Evolutionary conservation across 2,888 invertebrate genomes (phyloP), one percentile per base, ranked within the genome.

Genomic region (Agelastica alni): DNA sequence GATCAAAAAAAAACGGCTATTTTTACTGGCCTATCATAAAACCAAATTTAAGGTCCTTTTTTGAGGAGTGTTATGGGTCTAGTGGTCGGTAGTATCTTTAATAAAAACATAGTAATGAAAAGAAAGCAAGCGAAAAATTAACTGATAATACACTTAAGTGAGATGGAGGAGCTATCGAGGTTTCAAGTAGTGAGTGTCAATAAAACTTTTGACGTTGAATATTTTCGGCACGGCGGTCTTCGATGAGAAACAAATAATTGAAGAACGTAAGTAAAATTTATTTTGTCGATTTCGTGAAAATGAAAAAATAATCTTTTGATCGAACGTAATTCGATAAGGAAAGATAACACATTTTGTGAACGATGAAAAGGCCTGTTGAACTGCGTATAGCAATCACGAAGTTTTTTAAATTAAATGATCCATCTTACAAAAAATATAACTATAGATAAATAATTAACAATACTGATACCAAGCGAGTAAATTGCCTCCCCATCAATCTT

Each of bases 71-170:
- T n/a, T n/a, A n/a, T n/a, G n/a, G n/a, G n/a, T n/a, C n/a, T n/a
- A n/a, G n/a, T n/a, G n/a, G n/a, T n/a, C n/a, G n/a, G n/a, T n/a
- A 31, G 36, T 43, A 48, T 42, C 30, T 41, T 37, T 17, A 52
- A 54, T 58, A 62, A 66, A 68, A 62, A 66, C 61, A 61, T 26
- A 26, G 64, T 66, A 61, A 65, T 65, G 66, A 62, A 67, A 67
- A 66, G 64, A 66, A 65, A 67, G 65, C 67, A 65, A 36, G 53
- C 55, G 61, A 59, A 65, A 59, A 56, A 37, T n/a, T 18, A 16
- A 16, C 18, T 56, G 57, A 56, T 61, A 64, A 65, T 62, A 51
- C 53, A 61, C 59, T 65, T 60, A 58, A 51, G 48, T 55, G 56
- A 52, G 55, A 10, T 4, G 32, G 39, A 45, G n/a, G n/a, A n/a